Conservation (phyloP, 2,888 invertebrate species). For the Phyto melanocephala region DNA sequence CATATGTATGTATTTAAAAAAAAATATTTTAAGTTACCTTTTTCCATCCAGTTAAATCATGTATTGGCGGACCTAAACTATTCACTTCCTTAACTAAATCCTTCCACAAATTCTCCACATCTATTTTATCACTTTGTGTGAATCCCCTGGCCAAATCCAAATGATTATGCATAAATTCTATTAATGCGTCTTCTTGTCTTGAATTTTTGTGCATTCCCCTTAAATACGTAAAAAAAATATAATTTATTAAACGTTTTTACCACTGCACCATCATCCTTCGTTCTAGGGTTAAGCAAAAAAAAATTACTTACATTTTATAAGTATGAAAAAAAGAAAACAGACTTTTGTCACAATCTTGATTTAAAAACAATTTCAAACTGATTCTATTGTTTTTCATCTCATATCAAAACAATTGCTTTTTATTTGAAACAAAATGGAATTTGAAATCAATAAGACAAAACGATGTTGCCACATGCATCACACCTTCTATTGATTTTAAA, state of each 20-base stretch:
- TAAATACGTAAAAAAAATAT: constrained; percentile 2
- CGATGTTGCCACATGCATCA: not conserved
- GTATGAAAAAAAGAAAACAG: not conserved
- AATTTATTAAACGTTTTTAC: not conserved
- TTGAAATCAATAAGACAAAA: not conserved
- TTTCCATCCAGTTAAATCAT: constrained; percentile 16
- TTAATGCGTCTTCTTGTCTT: constrained; percentile 29
- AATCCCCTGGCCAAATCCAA: not conserved
- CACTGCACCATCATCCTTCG: not conserved
- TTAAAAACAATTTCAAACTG: constrained; percentile 19
- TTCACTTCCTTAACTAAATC: not conserved
- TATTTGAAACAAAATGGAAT: constrained; percentile 4
- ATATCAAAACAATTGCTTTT: constrained; percentile 17
- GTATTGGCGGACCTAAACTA: not conserved
- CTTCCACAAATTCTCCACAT: not conserved
- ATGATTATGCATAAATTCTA: constrained; percentile 21
- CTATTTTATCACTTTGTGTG: constrained; percentile 1
- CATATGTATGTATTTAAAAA: not conserved
- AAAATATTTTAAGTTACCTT: constrained; percentile 18
- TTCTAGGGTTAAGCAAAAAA: constrained; percentile 1
- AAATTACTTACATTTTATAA: constrained; percentile 13
- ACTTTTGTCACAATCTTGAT: constrained; percentile 16
- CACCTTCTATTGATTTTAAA: constrained; percentile 26
- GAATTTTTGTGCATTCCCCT: constrained; percentile 28
- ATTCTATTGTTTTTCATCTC: constrained; percentile 19